Base-by-base conservation (phyloP, 2,113 vertebrate genomes). In the Pipa parva region DNA sequence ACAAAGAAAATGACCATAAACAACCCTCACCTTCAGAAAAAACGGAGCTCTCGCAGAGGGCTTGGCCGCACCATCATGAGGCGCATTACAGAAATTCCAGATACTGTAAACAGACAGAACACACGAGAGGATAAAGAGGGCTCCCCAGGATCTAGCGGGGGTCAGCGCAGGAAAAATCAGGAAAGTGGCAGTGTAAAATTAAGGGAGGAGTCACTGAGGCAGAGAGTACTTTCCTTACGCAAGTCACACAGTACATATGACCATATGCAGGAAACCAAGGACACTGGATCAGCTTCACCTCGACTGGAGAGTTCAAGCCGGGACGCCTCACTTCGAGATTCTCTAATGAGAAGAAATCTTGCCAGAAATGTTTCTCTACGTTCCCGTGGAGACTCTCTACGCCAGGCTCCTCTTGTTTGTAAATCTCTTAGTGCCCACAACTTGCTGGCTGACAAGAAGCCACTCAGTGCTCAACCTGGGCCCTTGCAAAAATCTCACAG, bases 1-100 rank as follows among this genome's bases (percentile, higher is more conserved):
- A 92, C 87, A 12, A 92, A 92, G 78, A 89, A 90, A 79, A 95
- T 99, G 94, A 77, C 87, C 0, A 73, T 80, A 56, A 90, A 91
- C 80, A 99, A 99, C 81, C 97, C 95, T 4, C 97, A 99, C 77
- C 83, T 98, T 57, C 79, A 85, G 61, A 94, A 92, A 79, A 95
- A 91, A 76, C 81, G 79, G 31, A 77, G 87, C 70, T 90, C 92
- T 66, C 85, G 89, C 20, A 85, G 85, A 55, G 73, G 84, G 27
- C 74, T 97, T 50, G 89, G 85, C 18, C 88, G 85, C 26, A 92
- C 92, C 54, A 71, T 93, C 45, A 81, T 85, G 2, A 91, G 77
- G 65, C 85, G 86, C 11, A 79, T 87, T 1, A 65, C 87, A 3
- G 91, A 95, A 75, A 83, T 80, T 67, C 91, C 92, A 0, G 92